phyloP scores from a whole-genome alignment of 2,888 invertebrate genomes.

The Patella depressa region DNA sequence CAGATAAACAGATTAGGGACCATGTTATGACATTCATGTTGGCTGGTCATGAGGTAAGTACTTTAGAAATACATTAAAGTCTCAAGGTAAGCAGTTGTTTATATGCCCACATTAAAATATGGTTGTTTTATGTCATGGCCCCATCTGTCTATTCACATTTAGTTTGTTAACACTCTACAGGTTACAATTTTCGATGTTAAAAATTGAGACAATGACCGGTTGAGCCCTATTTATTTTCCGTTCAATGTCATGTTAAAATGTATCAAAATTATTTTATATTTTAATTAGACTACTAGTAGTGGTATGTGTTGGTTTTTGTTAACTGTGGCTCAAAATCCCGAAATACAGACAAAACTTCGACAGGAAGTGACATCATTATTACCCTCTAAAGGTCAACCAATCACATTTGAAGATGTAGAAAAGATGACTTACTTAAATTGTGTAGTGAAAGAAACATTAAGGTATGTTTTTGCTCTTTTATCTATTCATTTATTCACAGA shows the following conservation, averaged over 20 bases:
- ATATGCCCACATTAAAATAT: not conserved
- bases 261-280: too few species aligned
- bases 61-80: too few species aligned
- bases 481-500: not conserved
- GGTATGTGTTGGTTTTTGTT: slow-evolving; percentile 43
- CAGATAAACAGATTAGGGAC: slow-evolving; percentile 40
- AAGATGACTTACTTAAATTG: slow-evolving; percentile 37
- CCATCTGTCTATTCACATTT: too few species aligned
- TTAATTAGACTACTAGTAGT: slow-evolving; percentile 38
- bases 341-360: slow-evolving; percentile 38
- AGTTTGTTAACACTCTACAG: too few species aligned
- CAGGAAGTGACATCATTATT: slow-evolving; percentile 34
- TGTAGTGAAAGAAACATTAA: slow-evolving; percentile 46
- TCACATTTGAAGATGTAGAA: slow-evolving; percentile 40
- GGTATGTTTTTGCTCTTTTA: slow-evolving; percentile 26
- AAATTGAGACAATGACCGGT: too few species aligned
- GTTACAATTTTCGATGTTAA: too few species aligned
- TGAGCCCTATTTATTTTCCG: too few species aligned
- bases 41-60: slow-evolving; percentile 54
- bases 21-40: slow-evolving; percentile 50
- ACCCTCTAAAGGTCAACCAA: slow-evolving; percentile 19
- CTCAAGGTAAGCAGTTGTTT: not conserved
- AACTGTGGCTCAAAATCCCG: slow-evolving; percentile 37
- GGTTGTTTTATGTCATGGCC: not conserved
- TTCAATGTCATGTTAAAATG: too few species aligned